Base-by-base conservation (phyloP, 2,797 vertebrate genomes). In the Benthosema pterotum region DNA sequence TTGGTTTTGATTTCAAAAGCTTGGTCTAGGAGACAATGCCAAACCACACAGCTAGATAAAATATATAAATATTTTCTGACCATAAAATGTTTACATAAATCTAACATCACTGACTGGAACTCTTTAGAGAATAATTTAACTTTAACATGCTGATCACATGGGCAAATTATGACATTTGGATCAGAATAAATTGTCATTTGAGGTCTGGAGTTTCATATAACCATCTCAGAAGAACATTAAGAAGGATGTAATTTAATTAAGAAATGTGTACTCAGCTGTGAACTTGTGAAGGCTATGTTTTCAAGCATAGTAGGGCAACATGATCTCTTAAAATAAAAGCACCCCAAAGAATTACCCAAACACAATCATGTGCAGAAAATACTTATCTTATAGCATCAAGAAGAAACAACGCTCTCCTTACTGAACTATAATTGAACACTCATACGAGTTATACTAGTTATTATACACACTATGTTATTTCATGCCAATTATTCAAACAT, bases 401-500 rank as follows among this genome's bases (percentile, higher is more conserved):
- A 66, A 72, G 16, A 65, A 15, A 71, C 42, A 60, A 15, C 32
- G 25, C 15, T 14, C 42, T 73, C 45, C 48, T 60, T 69, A 5
- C 22, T 59, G 50, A 72, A 57, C 14, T 60, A 65, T 56, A 79
- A 79, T 73, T 78, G 78, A 87, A 77, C 77, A 83, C 58, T 63
- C 80, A 85, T 74, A 85, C 62, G 87, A 59, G 63, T 63, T 60
- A 45, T 58, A 71, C 83, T 82, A 85, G 79, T 87, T 47, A 68
- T 49, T 57, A 66, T 60, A 22, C 51, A 25, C 60, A 48, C 68
- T 75, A 42, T 65, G 69, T 64, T 42, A 71, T 18, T n/a, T 76
- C 85, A 87, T 89, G 85, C 87, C 64, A 78, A 71, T 48, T 74
- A 53, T 67, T 54, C 43, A 58, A 77, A 77, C 87, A 87, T 89